These are phyloP conservation scores for Chloromyia formosa DNA, from an alignment of 2,888 invertebrate genomes.

Conservation along the genomic window DNA sequence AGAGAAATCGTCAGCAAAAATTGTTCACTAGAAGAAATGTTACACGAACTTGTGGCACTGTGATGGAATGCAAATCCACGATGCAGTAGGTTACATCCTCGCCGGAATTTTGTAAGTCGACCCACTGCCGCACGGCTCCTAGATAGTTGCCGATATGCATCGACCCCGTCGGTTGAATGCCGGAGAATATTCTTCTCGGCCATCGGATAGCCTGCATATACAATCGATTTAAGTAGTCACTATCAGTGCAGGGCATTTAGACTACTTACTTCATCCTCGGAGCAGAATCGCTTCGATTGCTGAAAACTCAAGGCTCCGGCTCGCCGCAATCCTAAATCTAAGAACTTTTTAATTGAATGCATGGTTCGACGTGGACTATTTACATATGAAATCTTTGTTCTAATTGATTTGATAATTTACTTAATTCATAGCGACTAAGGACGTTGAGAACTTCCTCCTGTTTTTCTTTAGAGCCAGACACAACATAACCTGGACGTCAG, in stretches of 20 bases:
- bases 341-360: slow-evolving; percentile 20
- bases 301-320: neutral
- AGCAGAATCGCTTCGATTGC: slow-evolving; percentile 21
- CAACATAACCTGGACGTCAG: neutral
- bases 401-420: neutral
- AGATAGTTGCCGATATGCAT: slow-evolving; percentile 97
- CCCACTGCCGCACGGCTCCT: slow-evolving; percentile 90
- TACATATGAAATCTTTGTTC: neutral
- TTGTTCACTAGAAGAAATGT: slow-evolving; percentile 36
- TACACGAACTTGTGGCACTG: slow-evolving; percentile 74
- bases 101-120: slow-evolving; percentile 77
- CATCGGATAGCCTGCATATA: slow-evolving; percentile 56
- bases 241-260: neutral
- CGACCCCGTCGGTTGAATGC: slow-evolving; percentile 95
- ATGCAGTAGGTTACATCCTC: slow-evolving; percentile 82
- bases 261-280: slow-evolving; percentile 44
- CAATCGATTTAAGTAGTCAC: neutral
- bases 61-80: slow-evolving; percentile 93
- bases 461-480: neutral
- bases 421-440: neutral
- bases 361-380: neutral
- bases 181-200: slow-evolving; percentile 81
- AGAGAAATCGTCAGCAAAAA: neutral
- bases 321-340: neutral
- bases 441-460: neutral